A percentile compares a stretch with the other conserved stretches of the same genome.
Evolutionary conservation across 2,113 vertebrate genomes (phyloP).

Genomic region (Platycercus adscitus): DNA sequence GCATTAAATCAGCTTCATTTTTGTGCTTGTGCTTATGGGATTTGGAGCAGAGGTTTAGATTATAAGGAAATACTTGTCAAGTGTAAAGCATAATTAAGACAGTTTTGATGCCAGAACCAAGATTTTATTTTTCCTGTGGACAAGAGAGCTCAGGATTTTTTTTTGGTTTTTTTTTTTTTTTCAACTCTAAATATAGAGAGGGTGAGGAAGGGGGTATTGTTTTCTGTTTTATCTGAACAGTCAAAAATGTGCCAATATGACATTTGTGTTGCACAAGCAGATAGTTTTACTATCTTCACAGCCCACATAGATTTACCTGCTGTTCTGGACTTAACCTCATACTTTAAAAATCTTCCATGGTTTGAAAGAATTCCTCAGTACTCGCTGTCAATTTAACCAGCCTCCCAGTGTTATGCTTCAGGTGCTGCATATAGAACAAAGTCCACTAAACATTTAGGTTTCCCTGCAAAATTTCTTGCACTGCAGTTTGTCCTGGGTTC

Average conservation of each 20-base stretch:
- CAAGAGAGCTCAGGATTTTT: not conserved
- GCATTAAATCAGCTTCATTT: conserved; percentile 76
- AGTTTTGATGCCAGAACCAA: conserved; percentile 33
- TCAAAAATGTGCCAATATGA: not conserved
- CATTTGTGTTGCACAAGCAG: not conserved
- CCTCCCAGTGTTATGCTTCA: not conserved
- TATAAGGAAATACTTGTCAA: conserved; percentile 73
- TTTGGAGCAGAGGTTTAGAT: conserved; percentile 60
- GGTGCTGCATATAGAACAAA: not conserved
- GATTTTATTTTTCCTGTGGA: conserved; percentile 57
- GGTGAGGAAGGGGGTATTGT: not conserved
- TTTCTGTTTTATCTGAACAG: not conserved
- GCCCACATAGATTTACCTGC: not conserved
- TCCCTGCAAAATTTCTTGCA: not conserved
- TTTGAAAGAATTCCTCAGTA: not conserved
- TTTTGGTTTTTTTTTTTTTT: not conserved
- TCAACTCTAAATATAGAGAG: not conserved
- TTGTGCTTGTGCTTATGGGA: conserved; percentile 55
- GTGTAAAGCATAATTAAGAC: conserved; percentile 67
- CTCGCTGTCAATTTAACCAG: not conserved
- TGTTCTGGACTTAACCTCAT: not conserved
- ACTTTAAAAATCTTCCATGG: not conserved
- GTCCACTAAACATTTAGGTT: not conserved
- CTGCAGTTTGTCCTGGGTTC: not conserved
- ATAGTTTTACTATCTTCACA: not conserved